A percentile compares a stretch with the other conserved stretches of the same genome.
phyloP scores from a whole-genome alignment of 1,140 invertebrate species.

The Mamestra configurata region DNA sequence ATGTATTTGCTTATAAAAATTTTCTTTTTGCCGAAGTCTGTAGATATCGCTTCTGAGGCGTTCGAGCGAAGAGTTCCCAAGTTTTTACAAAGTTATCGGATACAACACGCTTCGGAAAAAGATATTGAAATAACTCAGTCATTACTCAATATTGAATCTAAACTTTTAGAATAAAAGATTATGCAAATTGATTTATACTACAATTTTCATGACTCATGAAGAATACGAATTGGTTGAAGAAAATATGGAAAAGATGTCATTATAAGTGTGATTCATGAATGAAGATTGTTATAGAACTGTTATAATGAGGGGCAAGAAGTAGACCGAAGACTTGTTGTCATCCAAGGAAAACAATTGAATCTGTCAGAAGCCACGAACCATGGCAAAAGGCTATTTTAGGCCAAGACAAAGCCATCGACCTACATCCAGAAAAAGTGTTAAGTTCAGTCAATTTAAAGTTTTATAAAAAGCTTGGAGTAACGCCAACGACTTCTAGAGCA shows the following conservation, averaged over 20 bases:
- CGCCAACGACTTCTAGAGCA: slow-evolving; percentile 19
- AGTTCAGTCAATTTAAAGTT: slow-evolving; percentile 20
- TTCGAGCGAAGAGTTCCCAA: slow-evolving; percentile 28
- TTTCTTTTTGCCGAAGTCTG: slow-evolving; percentile 4
- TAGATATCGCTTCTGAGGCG: slow-evolving; percentile 19
- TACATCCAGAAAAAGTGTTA: slow-evolving; percentile 30
- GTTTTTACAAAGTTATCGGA: slow-evolving; percentile 42
- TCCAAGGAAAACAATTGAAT: slow-evolving; percentile 1
- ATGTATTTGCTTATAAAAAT: slow-evolving; percentile 29
- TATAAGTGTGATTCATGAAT: neutral
- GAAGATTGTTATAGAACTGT: neutral
- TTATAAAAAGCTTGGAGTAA: slow-evolving; percentile 7
- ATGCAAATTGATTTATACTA: slow-evolving; percentile 18
- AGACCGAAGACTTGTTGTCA: slow-evolving; percentile 7
- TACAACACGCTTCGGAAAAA: slow-evolving; percentile 32
- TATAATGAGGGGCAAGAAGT: slow-evolving; percentile 8
- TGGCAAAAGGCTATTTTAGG: slow-evolving; percentile 7
- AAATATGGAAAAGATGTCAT: neutral
- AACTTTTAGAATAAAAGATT: slow-evolving; percentile 17
- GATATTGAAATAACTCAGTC: slow-evolving; percentile 25
- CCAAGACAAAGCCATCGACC: slow-evolving; percentile 8
- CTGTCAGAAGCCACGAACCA: slow-evolving; percentile 3
- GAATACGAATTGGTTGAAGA: neutral
- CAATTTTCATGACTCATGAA: neutral
- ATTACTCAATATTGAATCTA: slow-evolving; percentile 15